Base-by-base conservation (phyloP, 2,888 invertebrate species). In the Ferrisia virgata region DNA sequence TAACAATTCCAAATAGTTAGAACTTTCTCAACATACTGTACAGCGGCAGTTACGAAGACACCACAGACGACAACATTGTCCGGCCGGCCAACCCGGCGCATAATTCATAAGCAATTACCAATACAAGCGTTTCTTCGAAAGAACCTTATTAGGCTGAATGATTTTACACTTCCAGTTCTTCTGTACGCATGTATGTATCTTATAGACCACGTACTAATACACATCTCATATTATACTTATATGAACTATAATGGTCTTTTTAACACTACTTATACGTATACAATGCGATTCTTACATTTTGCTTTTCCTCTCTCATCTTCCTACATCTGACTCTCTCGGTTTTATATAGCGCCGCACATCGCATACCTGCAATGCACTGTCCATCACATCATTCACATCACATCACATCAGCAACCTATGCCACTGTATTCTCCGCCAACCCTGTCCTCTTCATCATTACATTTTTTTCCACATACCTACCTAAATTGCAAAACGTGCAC, bases 91-190 rank as follows among this genome's bases (percentile, higher is more conserved):
- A 33, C 31, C 64, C 15, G 64, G 28, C 72, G 33, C 33, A 72
- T 72, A 72, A 72, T 72, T 72, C 72, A 33, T 72, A 31, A 33
- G 72, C 72, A 72, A 72, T 72, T 36, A 72, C 72, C 72, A 33
- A 72, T 72, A 79, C 22, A 22, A 43, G n/a, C 79, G 40, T 15
- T 33, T 25, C 40, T 28, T 39, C 33, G 76, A 18, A 2, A 28
- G n/a, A 39, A 36, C 79, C 79, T 79, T 79, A 79, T 79, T 79
- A 79, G 79, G 79, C 28, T 40, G 79, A 79, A 79, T 79, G 79
- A 79, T 79, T 79, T 40, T 79, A 79, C 79, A 79, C 40, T 79
- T 79, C 79, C 79, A 79, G 33, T 78, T 78, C 22, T 78, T 78
- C 28, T 13, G 13, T 18, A 28, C 15, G 15, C 13, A 43, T 43